These are phyloP conservation scores for Neoniphon sammara DNA, from an alignment of 2,797 vertebrate genomes.

Conservation along the genomic window DNA sequence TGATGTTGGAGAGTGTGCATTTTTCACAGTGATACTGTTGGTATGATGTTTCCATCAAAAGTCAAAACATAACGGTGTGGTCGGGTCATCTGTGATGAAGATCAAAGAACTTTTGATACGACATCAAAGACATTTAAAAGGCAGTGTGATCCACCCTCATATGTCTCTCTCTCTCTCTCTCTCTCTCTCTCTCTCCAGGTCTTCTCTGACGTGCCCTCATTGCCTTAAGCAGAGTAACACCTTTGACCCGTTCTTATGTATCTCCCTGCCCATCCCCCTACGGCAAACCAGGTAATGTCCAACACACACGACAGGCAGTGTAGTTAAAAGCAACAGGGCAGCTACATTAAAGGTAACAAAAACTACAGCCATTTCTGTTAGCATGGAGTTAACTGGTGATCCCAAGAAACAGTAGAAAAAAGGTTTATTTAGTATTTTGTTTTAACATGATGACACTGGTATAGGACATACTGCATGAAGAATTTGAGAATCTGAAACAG, in stretches of 20 bases:
- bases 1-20: too few relatives aligned
- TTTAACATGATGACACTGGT: too few relatives aligned
- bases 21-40: too few relatives aligned
- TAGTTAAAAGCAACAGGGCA: neutral
- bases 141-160: neutral
- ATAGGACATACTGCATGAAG: too few relatives aligned
- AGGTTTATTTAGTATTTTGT: too few relatives aligned
- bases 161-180: conserved; percentile 2
- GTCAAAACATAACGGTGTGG: neutral
- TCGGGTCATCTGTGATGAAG: neutral
- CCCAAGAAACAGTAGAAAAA: too few relatives aligned
- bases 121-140: neutral
- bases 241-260: conserved; percentile 93
- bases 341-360: too few relatives aligned
- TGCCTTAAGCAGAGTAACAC: conserved; percentile 97
- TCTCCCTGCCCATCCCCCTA: conserved; percentile 93
- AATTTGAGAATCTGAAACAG: too few relatives aligned
- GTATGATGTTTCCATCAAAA: too few relatives aligned
- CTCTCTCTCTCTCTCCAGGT: conserved; percentile 78
- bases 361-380: neutral
- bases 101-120: neutral
- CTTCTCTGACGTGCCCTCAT: conserved; percentile 94
- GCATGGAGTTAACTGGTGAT: too few relatives aligned
- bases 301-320: neutral
- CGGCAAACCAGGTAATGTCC: conserved; percentile 90